Evolutionary conservation across 35 echinoderm and acorn worm species (phyloP).

Genomic region (Ptychodera flava): DNA sequence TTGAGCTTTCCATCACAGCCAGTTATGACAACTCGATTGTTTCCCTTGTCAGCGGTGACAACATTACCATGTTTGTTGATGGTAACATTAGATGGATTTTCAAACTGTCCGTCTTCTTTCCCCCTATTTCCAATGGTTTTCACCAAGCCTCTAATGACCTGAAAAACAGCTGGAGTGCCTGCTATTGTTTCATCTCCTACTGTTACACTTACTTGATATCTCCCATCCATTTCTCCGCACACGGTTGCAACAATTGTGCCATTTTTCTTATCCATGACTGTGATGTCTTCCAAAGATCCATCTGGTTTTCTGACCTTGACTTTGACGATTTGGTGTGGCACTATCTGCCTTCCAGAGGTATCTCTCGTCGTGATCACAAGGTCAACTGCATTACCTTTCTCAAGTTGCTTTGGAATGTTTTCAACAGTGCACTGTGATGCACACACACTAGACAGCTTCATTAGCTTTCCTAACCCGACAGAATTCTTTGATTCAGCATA

Average conservation of each 20-base stretch:
- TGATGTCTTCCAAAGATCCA: neutral
- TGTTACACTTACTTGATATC: neutral
- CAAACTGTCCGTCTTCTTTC: neutral
- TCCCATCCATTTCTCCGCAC: neutral
- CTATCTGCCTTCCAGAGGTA: neutral
- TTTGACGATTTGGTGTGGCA: neutral
- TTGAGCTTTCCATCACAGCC: neutral
- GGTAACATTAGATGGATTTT: neutral
- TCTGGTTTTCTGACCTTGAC: neutral
- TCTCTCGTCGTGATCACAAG: neutral
- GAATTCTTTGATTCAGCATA: neutral
- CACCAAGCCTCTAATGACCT: neutral
- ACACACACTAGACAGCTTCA: neutral
- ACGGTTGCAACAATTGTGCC: neutral
- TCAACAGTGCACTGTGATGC: neutral
- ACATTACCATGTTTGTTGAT: neutral
- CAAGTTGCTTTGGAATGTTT: neutral
- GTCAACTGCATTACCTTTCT: neutral
- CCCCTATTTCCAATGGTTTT: neutral
- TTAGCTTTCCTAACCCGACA: neutral
- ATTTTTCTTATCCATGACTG: neutral
- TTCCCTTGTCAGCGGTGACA: neutral
- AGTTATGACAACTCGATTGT: neutral
- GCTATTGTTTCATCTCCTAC: neutral
- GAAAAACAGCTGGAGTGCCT: neutral